Evolutionary conservation across 2,797 vertebrate species (phyloP).

Genomic region (Leptodactylus fallax): DNA sequence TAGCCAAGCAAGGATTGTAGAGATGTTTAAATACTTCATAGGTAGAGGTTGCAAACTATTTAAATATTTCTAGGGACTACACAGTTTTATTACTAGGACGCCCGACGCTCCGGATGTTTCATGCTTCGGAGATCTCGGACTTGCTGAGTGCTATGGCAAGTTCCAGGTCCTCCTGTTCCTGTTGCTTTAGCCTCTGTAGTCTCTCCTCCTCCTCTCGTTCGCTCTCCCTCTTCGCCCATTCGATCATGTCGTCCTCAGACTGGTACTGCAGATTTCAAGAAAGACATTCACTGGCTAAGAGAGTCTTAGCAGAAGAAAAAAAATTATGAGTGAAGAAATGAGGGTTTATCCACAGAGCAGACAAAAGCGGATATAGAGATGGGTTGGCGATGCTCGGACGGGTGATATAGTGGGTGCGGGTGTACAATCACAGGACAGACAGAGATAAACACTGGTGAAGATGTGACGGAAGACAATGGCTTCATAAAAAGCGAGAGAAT

Average conservation of each 20-base stretch:
- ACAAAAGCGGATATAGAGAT: neutral
- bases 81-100: slow-evolving; percentile 63
- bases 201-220: slow-evolving; percentile 96
- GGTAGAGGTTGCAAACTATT: slow-evolving; percentile 73
- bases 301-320: slow-evolving; percentile 21
- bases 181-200: slow-evolving; percentile 91
- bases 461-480: neutral
- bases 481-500: neutral
- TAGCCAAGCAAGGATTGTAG: slow-evolving; percentile 22
- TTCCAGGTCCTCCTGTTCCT: slow-evolving; percentile 98
- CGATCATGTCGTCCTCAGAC: slow-evolving; percentile 98
- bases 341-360: slow-evolving; percentile 12
- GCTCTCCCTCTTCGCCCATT: slow-evolving; percentile 98
- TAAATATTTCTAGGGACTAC: slow-evolving; percentile 70
- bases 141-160: slow-evolving; percentile 99
- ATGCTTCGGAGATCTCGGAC: slow-evolving; percentile 94
- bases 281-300: slow-evolving; percentile 63
- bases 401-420: neutral
- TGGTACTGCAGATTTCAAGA: slow-evolving; percentile 86
- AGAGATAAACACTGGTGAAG: neutral
- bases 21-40: slow-evolving; percentile 73
- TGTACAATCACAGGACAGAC: neutral
- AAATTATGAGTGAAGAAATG: slow-evolving; percentile 3
- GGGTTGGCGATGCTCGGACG: neutral
- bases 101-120: slow-evolving; percentile 65